Conservation (phyloP, 1,140 invertebrate species). For the Brachionus manjavacas region DNA sequence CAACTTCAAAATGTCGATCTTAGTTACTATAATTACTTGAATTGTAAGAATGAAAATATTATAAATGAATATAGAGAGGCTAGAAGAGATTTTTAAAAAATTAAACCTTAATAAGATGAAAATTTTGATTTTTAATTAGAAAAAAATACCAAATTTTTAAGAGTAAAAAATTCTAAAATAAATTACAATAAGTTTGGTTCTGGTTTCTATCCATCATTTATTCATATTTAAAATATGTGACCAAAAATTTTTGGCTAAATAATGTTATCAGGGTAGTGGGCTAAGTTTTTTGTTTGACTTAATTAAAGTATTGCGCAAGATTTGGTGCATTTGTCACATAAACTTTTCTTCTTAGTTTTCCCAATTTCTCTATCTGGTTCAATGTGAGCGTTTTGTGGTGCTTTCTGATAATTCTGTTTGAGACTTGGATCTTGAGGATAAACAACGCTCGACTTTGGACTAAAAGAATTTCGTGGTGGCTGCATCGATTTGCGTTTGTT, state of each 20-base stretch:
- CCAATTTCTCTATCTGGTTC: not conserved
- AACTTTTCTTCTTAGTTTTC: not conserved
- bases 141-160: not conserved
- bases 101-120: too few species aligned
- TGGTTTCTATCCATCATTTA: not conserved
- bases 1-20: too few species aligned
- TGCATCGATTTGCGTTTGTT: constrained; percentile 1
- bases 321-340: not conserved
- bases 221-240: not conserved
- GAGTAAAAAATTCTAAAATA: not conserved
- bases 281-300: too few species aligned
- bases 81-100: too few species aligned
- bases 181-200: not conserved
- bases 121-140: not conserved
- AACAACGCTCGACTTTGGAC: not conserved
- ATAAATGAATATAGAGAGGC: too few species aligned
- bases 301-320: not conserved
- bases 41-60: too few species aligned
- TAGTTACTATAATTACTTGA: too few species aligned
- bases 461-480: not conserved
- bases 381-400: not conserved
- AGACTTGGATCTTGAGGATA: not conserved
- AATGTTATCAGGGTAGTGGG: not conserved
- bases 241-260: not conserved
- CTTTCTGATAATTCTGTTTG: not conserved